phyloP scores from a whole-genome alignment of 2,888 invertebrate genomes.

The Gasteruption jaculator region DNA sequence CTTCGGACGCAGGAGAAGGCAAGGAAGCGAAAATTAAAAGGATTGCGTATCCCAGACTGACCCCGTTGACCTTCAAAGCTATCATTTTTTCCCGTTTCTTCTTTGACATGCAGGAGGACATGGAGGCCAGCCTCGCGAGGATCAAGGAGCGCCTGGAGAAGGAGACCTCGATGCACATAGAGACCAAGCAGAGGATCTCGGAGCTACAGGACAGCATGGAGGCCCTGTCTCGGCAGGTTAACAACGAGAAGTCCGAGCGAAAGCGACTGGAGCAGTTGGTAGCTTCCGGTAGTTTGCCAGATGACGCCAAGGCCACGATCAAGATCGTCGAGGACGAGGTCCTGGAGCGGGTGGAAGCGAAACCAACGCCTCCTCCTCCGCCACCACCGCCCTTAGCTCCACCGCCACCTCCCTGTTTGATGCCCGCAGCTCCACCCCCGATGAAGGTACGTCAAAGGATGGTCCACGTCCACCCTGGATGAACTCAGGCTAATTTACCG shows the following conservation, averaged over 20 bases:
- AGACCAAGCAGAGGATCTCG: constrained; percentile 73
- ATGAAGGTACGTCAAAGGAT: constrained; percentile 45
- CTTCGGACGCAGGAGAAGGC: constrained; percentile 81
- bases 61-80: not conserved
- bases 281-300: constrained; percentile 86
- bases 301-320: constrained; percentile 77
- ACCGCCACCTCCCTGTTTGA: constrained; percentile 61
- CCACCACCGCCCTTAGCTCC: constrained; percentile 58
- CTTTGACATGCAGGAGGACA: constrained; percentile 78
- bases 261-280: constrained; percentile 80
- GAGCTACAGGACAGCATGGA: constrained; percentile 60
- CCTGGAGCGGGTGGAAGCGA: constrained; percentile 43
- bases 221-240: constrained; percentile 56
- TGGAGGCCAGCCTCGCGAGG: constrained; percentile 75
- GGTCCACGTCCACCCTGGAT: not conserved
- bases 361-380: constrained; percentile 56
- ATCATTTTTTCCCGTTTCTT: constrained; percentile 18
- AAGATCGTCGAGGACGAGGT: constrained; percentile 48
- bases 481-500: not conserved
- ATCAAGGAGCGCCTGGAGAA: constrained; percentile 85
- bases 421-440: constrained; percentile 59
- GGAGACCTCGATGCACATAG: constrained; percentile 82
- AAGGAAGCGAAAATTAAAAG: constrained; percentile 16
- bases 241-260: constrained; percentile 75
- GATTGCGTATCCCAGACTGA: not conserved